phyloP scores from a whole-genome alignment of 1,140 invertebrate genomes.

The Sitophilus oryzae region DNA sequence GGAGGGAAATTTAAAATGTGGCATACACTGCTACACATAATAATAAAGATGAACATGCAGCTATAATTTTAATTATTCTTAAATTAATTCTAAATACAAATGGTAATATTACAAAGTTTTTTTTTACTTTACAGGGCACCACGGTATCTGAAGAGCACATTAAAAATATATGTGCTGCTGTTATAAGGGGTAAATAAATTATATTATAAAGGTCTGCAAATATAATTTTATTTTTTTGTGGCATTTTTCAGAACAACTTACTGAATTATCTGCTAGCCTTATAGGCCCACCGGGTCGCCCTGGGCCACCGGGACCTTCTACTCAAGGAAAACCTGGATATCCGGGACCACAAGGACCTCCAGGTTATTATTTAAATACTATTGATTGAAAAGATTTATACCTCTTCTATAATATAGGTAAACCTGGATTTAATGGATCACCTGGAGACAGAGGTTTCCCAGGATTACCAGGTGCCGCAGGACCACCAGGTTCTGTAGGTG shows the following conservation, averaged over 20 bases:
- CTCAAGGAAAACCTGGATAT: conserved; percentile 53
- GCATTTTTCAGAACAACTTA: conserved; percentile 52
- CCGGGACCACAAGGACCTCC: conserved; percentile 55
- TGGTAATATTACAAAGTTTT: conserved; percentile 13
- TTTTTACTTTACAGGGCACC: conserved; percentile 44
- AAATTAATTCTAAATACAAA: too few species aligned
- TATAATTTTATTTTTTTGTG: not conserved
- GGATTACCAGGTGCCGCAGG: conserved; percentile 59
- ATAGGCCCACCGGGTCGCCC: conserved; percentile 57
- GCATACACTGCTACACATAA: conserved; percentile 1
- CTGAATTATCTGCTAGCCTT: conserved; percentile 53
- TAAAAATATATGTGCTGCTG: conserved; percentile 52
- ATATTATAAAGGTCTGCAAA: not conserved
- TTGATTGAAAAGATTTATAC: not conserved
- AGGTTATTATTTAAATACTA: conserved; percentile 29
- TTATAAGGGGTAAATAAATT: conserved; percentile 48
- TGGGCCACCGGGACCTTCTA: conserved; percentile 53
- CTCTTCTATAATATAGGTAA: conserved; percentile 35
- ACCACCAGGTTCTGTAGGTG: conserved; percentile 52
- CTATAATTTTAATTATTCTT: too few species aligned
- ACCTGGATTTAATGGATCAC: conserved; percentile 38
- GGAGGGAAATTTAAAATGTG: not conserved
- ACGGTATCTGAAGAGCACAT: conserved; percentile 51
- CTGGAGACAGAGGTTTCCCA: conserved; percentile 54
- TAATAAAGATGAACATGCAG: not conserved